These are phyloP conservation scores for Herpailurus yagouaroundi DNA, from an alignment of 2,113 vertebrate species.

Conservation along the genomic window DNA sequence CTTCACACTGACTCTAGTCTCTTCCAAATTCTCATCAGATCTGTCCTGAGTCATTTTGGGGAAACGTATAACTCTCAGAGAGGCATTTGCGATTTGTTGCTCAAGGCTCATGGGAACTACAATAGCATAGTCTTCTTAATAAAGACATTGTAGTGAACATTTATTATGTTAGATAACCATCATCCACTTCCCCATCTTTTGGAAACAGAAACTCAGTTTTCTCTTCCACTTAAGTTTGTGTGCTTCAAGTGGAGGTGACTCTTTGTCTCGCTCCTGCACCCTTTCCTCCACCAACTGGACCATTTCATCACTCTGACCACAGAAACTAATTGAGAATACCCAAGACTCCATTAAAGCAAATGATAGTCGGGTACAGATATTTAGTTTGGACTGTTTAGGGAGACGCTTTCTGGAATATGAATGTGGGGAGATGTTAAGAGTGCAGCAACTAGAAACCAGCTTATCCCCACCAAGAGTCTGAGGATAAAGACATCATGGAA, in stretches of 20 bases:
- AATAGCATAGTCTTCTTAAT: not conserved
- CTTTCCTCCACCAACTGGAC: not conserved
- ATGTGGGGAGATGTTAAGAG: not conserved
- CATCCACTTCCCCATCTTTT: not conserved
- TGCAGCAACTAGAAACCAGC: not conserved
- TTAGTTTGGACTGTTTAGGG: not conserved
- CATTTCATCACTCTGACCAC: not conserved
- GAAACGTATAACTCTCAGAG: not conserved
- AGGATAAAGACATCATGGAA: not conserved
- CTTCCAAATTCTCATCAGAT: conserved; percentile 16
- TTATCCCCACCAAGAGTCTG: not conserved
- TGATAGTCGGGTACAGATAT: not conserved
- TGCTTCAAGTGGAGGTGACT: not conserved
- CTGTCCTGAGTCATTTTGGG: not conserved
- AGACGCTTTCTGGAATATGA: not conserved
- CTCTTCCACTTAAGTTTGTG: not conserved
- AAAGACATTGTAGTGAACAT: not conserved
- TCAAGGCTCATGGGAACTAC: not conserved
- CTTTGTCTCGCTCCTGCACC: not conserved
- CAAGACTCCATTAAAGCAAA: not conserved
- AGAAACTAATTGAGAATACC: not conserved
- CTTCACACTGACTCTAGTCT: not conserved
- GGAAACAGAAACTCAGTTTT: not conserved
- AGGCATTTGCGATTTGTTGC: not conserved
- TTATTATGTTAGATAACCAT: not conserved